Base-by-base conservation (phyloP, 2,797 vertebrate genomes). In the Echeneis naucrates region DNA sequence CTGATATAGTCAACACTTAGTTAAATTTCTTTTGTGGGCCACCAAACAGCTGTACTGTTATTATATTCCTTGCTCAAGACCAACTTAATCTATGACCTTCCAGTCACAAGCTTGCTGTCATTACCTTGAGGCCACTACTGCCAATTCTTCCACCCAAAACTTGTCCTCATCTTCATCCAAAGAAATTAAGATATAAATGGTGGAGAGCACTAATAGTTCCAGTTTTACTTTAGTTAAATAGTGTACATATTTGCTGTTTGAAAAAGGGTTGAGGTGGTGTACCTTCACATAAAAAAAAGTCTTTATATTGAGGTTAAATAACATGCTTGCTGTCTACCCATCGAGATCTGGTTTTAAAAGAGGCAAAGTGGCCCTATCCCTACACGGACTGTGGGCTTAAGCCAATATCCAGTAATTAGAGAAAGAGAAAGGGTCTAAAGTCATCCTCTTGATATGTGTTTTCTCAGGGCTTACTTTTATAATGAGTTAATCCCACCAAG, bases 351-450 rank as follows among this genome's bases (percentile, higher is more conserved):
- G 67, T 77, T 71, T 42, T 52, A 59, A 48, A 50, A 65, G 50
- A 57, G 51, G n/a, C 17, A 12, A 75, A 63, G 58, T 27, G 30
- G 13, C 56, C 72, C 32, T 27, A 27, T 72, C 48, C 21, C 44
- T 51, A 42, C 54, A 42, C 65, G 51, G 42, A 77, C 55, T 61
- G 48, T 2, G 8, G 66, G 51, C 30, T 86, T 82, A 69, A 86
- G 81, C 72, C 73, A 75, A 26, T 86, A 76, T 86, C 37, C 61
- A 67, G 59, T 62, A 68, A 80, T 66, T 82, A 73, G 51, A 66
- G 66, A 64, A 81, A 82, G 83, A 77, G 60, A 82, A 83, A 81
- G 62, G 63, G 63, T 73, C 64, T 50, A 65, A 82, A 74, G 73
- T 79, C 26, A 6, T 47, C 4, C 44, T 59, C 42, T 75, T 48